Evolutionary conservation across 1,140 invertebrate species (phyloP), one percentile per base, ranked within the genome.

Genomic region (Theocolax elegans): DNA sequence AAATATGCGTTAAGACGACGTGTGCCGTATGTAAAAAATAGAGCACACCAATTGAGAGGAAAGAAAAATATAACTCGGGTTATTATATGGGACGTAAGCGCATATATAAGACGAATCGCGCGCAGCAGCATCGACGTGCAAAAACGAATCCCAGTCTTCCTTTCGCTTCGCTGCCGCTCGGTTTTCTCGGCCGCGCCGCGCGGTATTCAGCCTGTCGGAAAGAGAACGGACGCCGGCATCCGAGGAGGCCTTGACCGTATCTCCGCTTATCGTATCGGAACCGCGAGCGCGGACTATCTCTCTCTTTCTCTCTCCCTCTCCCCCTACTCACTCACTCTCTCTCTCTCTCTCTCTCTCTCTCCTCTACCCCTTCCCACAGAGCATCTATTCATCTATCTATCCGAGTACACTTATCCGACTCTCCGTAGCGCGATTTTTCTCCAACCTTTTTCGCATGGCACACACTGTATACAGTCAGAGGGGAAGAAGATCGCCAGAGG

Each of bases 181-280:
- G 31, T 8, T 10, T 44, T 29, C 53, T 66, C 58, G 25, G 29
- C 60, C 38, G 58, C 72, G 59, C 74, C 35, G 68, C 63, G 67
- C 72, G 73, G 75, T 76, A 79, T 79, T 74, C 74, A 74, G 79
- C 78, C 75, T 80, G 78, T 81, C 81, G 82, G 80, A 84, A 84
- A 85, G 82, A 79, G 84, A 84, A 84, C 81, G 82, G 80, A 83
- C 79, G 79, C 81, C 77, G 82, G 80, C 80, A 81, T 83, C 80
- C 79, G 71, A 80, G 76, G 72, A 84, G 82, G 82, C 83, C 84
- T 85, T 85, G 83, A 85, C 84, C 84, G 83, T 85, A 85, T 85
- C 84, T 85, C 73, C 74, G 81, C 82, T 85, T 84, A 85, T 85
- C 84, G 82, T 80, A 80, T 82, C 81, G 76, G 75, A 71, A 71